Evolutionary conservation across 1,140 invertebrate genomes (phyloP).

Genomic region (Drosophila obscura): DNA sequence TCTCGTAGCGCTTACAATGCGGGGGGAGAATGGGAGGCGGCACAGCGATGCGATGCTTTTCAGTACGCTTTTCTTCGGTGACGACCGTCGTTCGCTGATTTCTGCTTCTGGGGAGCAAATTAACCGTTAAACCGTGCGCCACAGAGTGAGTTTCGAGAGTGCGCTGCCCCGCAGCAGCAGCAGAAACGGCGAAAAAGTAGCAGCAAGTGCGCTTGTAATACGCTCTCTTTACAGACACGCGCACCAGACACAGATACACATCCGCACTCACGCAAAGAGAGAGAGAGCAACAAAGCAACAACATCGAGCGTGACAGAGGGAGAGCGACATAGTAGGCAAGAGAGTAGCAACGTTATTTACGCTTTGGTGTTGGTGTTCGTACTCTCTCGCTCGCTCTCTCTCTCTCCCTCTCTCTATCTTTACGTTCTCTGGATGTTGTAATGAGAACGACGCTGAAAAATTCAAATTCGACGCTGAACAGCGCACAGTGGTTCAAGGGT

Average conservation of each 20-base stretch:
- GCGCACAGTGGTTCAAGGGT: slow-evolving; percentile 22
- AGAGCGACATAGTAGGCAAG: slow-evolving; percentile 3
- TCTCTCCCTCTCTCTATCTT: neutral
- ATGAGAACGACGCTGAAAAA: slow-evolving; percentile 22
- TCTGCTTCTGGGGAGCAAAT: slow-evolving; percentile 19
- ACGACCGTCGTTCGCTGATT: neutral
- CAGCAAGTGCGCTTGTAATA: slow-evolving; percentile 56
- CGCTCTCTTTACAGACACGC: slow-evolving; percentile 65
- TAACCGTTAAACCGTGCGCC: slow-evolving; percentile 65
- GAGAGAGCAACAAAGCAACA: slow-evolving; percentile 29
- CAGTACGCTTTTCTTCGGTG: slow-evolving; percentile 39
- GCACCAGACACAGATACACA: slow-evolving; percentile 42
- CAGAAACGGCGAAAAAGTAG: too few relatives aligned
- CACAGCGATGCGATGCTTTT: slow-evolving; percentile 27
- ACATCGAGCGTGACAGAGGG: slow-evolving; percentile 10
- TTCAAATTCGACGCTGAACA: slow-evolving; percentile 27
- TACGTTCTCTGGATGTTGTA: slow-evolving; percentile 22
- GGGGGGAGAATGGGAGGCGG: neutral
- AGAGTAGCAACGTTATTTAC: slow-evolving; percentile 2
- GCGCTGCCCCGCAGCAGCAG: slow-evolving; percentile 9
- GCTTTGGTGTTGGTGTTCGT: neutral
- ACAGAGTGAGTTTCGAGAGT: slow-evolving; percentile 49
- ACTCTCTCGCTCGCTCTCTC: neutral
- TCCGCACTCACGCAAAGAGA: slow-evolving; percentile 13
- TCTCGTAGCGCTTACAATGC: slow-evolving; percentile 31